These are phyloP conservation scores for Lasioglossum figueresi DNA, from an alignment of 2,888 invertebrate species.

Conservation along the genomic window DNA sequence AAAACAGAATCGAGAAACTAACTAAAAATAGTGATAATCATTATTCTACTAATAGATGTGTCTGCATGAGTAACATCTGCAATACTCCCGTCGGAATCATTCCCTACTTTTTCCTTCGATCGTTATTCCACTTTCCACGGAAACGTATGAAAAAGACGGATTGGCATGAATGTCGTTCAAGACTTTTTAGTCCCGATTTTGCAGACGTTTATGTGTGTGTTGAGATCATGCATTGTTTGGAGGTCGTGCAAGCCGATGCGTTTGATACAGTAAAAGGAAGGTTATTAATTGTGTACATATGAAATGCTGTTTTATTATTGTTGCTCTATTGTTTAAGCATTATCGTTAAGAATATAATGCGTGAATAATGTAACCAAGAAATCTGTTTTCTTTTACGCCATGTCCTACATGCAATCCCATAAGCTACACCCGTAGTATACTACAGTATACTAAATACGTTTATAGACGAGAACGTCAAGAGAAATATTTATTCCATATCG, in stretches of 20 bases:
- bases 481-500: not conserved
- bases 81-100: slow-evolving; percentile 34
- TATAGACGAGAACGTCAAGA: too few relatives aligned
- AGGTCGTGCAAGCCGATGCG: slow-evolving; percentile 30
- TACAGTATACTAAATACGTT: too few relatives aligned
- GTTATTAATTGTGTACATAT: slow-evolving; percentile 77
- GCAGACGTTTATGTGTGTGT: slow-evolving; percentile 52
- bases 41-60: slow-evolving; percentile 45
- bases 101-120: slow-evolving; percentile 36
- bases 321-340: slow-evolving; percentile 82
- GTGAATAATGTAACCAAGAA: slow-evolving; percentile 63
- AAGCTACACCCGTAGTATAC: not conserved
- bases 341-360: slow-evolving; percentile 76
- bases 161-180: slow-evolving; percentile 34
- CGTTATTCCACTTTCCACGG: slow-evolving; percentile 11
- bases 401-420: not conserved
- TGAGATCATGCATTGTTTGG: slow-evolving; percentile 12
- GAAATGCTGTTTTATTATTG: slow-evolving; percentile 77
- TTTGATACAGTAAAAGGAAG: slow-evolving; percentile 45
- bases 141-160: slow-evolving; percentile 19
- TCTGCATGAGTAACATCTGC: slow-evolving; percentile 42
- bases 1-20: slow-evolving; percentile 40
- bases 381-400: slow-evolving; percentile 38
- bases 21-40: slow-evolving; percentile 54
- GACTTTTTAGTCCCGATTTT: slow-evolving; percentile 60